These are phyloP conservation scores for Andrena camellia DNA, from an alignment of 2,888 invertebrate species.

Conservation along the genomic window DNA sequence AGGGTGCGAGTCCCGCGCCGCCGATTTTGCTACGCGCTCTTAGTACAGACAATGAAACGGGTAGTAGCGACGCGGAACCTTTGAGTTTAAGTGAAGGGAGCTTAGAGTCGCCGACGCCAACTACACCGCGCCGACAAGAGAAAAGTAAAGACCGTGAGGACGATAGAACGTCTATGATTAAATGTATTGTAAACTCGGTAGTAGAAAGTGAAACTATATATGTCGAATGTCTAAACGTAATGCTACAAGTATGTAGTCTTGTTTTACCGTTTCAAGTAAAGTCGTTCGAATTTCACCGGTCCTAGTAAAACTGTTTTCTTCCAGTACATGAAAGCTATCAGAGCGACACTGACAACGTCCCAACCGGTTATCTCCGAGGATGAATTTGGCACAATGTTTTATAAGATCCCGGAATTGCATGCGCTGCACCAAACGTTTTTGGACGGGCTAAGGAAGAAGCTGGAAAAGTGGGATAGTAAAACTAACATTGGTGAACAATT, in stretches of 20 bases:
- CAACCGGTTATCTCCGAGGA: slow-evolving; percentile 95
- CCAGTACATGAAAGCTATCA: slow-evolving; percentile 96
- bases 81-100: slow-evolving; percentile 84
- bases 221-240: slow-evolving; percentile 95
- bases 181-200: slow-evolving; percentile 95
- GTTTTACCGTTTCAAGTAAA: not conserved
- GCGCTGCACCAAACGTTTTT: slow-evolving; percentile 93
- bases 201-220: slow-evolving; percentile 96
- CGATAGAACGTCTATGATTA: slow-evolving; percentile 94
- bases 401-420: slow-evolving; percentile 95
- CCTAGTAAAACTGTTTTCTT: slow-evolving; percentile 73
- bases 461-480: slow-evolving; percentile 91
- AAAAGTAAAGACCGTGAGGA: slow-evolving; percentile 89
- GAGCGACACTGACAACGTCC: slow-evolving; percentile 94
- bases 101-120: slow-evolving; percentile 83
- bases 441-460: slow-evolving; percentile 90
- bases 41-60: slow-evolving; percentile 84
- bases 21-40: slow-evolving; percentile 82
- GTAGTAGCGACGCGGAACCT: slow-evolving; percentile 84
- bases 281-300: not conserved
- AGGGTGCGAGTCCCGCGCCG: slow-evolving; percentile 82
- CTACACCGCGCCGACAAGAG: slow-evolving; percentile 83
- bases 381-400: slow-evolving; percentile 96
- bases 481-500: slow-evolving; percentile 94
- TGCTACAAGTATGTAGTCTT: slow-evolving; percentile 90